phyloP scores from a whole-genome alignment of 2,113 vertebrate species.

The Platanista minor region DNA sequence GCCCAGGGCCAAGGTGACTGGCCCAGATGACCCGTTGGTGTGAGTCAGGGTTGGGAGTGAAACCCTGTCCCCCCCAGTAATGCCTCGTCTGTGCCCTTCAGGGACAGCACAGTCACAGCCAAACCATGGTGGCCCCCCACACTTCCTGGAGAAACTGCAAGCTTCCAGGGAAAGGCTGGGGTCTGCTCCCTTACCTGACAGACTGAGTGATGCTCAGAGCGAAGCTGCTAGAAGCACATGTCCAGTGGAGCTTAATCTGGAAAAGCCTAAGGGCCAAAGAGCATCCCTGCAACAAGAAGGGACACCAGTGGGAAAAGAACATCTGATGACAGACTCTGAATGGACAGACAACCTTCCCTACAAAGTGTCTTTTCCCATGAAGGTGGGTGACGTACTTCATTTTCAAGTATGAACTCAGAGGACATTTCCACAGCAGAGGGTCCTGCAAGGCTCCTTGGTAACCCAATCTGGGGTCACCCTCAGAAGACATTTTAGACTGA shows the following conservation, averaged over 20 bases:
- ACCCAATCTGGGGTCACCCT: not conserved
- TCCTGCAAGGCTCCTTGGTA: not conserved
- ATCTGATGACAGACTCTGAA: not conserved
- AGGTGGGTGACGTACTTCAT: not conserved
- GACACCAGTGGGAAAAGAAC: not conserved
- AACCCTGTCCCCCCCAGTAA: not conserved
- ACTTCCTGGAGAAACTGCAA: no score
- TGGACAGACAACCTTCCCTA: not conserved
- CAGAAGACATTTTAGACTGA: not conserved
- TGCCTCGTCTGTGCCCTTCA: not conserved
- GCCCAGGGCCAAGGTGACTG: not conserved
- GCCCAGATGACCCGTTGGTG: fast-evolving
- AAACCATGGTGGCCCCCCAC: not conserved
- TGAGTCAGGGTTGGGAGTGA: not conserved
- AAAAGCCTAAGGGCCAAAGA: not conserved
- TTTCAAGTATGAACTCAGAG: not conserved
- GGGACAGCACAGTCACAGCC: not conserved
- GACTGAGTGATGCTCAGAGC: not conserved
- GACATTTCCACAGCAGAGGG: not conserved
- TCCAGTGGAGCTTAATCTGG: not conserved
- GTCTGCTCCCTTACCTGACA: not conserved
- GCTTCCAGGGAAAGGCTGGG: not conserved
- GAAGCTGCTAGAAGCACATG: not conserved
- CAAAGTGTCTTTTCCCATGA: not conserved
- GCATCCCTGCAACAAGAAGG: not conserved